Conservation (phyloP, 2,797 vertebrate genomes). For the Alectoris magna region DNA sequence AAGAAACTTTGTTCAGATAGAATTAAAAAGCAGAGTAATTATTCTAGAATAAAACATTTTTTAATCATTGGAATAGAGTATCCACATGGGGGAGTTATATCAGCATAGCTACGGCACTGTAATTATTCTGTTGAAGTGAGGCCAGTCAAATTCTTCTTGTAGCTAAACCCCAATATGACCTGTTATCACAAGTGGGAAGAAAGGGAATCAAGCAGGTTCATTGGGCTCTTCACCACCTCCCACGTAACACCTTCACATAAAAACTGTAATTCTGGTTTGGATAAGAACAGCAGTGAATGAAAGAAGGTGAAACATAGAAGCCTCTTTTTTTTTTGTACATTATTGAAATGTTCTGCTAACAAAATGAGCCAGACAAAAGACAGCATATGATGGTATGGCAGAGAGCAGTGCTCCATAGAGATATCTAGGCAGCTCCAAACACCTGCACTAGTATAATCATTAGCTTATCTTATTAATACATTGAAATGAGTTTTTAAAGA, state of each 20-base stretch:
- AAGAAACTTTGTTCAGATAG: not conserved
- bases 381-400: conserved; percentile 29
- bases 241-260: conserved; percentile 26
- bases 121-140: conserved; percentile 1
- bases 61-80: conserved; percentile 26
- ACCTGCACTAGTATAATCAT: conserved; percentile 45
- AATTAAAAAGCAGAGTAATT: conserved; percentile 34
- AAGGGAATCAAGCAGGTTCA: conserved; percentile 33
- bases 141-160: not conserved
- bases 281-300: conserved; percentile 27
- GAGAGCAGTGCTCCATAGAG: not conserved
- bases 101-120: conserved; percentile 20
- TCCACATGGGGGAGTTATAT: conserved; percentile 65
- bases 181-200: conserved; percentile 36
- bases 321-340: rapidly evolving
- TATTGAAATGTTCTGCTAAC: conserved; percentile 33
- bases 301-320: conserved; percentile 20
- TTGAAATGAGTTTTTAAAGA: conserved; percentile 35
- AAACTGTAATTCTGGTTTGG: conserved; percentile 20
- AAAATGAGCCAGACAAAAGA: conserved; percentile 39
- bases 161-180: conserved; percentile 18
- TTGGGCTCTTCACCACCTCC: conserved; percentile 38
- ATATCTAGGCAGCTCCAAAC: conserved; percentile 37
- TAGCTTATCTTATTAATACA: conserved; percentile 36
- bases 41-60: not conserved